A percentile compares a stretch with the other conserved stretches of the same genome.
These are phyloP conservation scores for Seriola aureovittata DNA, from an alignment of 2,113 vertebrate species.

Conservation along the genomic window DNA sequence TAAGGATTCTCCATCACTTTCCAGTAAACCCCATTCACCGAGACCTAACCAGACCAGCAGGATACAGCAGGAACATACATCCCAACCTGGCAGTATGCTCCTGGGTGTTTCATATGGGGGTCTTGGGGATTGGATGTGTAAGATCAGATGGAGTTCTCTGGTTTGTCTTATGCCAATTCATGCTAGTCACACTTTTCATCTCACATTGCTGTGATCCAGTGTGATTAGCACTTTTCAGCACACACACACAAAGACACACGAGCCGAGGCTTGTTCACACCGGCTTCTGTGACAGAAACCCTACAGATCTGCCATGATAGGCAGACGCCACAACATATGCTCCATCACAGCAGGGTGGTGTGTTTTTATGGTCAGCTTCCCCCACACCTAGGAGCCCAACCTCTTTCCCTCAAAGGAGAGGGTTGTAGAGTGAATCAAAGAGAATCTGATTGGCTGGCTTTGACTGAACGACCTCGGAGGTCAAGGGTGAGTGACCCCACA, in stretches of 20 bases:
- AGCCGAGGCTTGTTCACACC: constrained; percentile 37
- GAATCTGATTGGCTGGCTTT: constrained; percentile 77
- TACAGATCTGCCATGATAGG: constrained; percentile 62
- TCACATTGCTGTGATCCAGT: background rate
- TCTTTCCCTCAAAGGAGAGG: constrained; percentile 36
- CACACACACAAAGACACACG: background rate
- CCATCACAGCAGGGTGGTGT: constrained; percentile 72
- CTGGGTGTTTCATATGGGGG: constrained; percentile 7
- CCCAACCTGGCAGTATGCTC: constrained; percentile 8
- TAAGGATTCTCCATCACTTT: constrained; percentile 81
- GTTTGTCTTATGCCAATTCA: constrained; percentile 30
- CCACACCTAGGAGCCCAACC: constrained; percentile 30
- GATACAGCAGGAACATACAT: constrained; percentile 35
- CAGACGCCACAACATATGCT: constrained; percentile 75
- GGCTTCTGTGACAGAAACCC: constrained; percentile 58
- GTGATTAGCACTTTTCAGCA: constrained; percentile 17
- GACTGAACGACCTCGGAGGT: constrained; percentile 71
- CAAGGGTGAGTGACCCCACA: constrained; percentile 78
- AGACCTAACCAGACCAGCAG: constrained; percentile 59
- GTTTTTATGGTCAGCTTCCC: constrained; percentile 69
- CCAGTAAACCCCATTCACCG: constrained; percentile 78
- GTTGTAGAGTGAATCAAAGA: constrained; percentile 69
- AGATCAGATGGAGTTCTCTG: constrained; percentile 17
- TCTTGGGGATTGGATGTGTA: background rate
- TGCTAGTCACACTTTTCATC: constrained; percentile 35